These are phyloP conservation scores for Anas capensis DNA, from an alignment of 2,797 vertebrate genomes.

Conservation along the genomic window DNA sequence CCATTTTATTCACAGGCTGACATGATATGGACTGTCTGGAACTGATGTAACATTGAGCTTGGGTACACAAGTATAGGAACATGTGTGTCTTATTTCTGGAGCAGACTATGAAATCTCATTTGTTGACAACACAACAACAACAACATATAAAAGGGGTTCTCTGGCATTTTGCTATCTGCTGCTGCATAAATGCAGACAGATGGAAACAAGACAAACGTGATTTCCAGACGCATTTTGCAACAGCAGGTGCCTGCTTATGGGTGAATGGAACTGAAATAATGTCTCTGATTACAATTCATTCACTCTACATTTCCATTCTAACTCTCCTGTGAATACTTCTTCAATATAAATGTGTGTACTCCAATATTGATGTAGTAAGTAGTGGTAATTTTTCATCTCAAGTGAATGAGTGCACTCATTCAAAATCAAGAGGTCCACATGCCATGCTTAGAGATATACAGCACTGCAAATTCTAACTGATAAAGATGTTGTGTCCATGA, in stretches of 20 bases:
- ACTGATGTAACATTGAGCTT: not conserved
- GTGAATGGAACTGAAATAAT: not conserved
- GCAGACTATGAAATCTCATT: not conserved
- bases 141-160: accelerated
- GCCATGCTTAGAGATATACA: not conserved
- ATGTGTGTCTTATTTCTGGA: not conserved
- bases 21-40: not conserved
- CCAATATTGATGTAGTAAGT: not conserved
- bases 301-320: not conserved
- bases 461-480: not conserved
- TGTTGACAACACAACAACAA: not conserved
- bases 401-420: not conserved
- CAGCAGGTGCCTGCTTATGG: not conserved
- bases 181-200: not conserved
- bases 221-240: not conserved
- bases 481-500: not conserved
- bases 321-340: not conserved
- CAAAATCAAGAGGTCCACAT: not conserved
- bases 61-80: not conserved
- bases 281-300: not conserved
- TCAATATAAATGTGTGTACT: not conserved
- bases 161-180: not conserved
- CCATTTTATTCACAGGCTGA: not conserved
- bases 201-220: not conserved
- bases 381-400: not conserved